Conservation (phyloP, 23 tunicate genomes). For the Ciona savignyi region DNA sequence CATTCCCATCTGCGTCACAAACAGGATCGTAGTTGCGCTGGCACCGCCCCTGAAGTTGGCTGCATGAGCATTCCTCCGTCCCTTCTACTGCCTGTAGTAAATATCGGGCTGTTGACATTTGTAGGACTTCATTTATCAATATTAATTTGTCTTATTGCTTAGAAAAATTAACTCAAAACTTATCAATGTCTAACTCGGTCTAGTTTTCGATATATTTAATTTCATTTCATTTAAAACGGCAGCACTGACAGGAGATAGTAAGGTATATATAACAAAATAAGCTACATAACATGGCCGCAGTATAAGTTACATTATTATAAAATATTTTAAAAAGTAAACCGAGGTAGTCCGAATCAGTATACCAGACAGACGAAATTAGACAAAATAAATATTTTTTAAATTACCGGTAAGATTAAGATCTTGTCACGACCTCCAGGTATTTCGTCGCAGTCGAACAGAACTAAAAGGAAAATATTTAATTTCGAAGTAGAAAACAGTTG, state of each 20-base stretch:
- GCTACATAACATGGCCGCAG: background rate
- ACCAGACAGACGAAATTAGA: too few relatives aligned
- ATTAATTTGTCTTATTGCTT: too few relatives aligned
- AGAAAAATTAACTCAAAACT: too few relatives aligned
- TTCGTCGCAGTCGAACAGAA: background rate
- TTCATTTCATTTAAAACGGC: too few relatives aligned
- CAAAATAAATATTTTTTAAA: too few relatives aligned
- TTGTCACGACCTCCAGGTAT: background rate
- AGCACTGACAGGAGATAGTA: too few relatives aligned
- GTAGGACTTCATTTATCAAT: background rate
- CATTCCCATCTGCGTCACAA: constrained; percentile 13
- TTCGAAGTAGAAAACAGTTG: too few relatives aligned
- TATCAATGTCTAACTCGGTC: too few relatives aligned
- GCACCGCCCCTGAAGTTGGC: constrained; percentile 6
- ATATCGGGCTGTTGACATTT: background rate
- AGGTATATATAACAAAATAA: too few relatives aligned
- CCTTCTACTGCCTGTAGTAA: background rate
- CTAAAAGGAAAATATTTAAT: background rate
- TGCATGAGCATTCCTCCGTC: constrained; percentile 7
- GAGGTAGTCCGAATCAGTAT: too few relatives aligned
- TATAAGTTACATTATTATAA: background rate
- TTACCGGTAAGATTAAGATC: background rate
- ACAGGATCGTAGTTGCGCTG: constrained; percentile 23
- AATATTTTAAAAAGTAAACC: too few relatives aligned
- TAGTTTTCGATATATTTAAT: too few relatives aligned